Percentiles rank a stretch among this genome's conserved stretches.
These are phyloP conservation scores for Drosophila maculinotata DNA, from an alignment of 2,888 invertebrate species.

Conservation along the genomic window DNA sequence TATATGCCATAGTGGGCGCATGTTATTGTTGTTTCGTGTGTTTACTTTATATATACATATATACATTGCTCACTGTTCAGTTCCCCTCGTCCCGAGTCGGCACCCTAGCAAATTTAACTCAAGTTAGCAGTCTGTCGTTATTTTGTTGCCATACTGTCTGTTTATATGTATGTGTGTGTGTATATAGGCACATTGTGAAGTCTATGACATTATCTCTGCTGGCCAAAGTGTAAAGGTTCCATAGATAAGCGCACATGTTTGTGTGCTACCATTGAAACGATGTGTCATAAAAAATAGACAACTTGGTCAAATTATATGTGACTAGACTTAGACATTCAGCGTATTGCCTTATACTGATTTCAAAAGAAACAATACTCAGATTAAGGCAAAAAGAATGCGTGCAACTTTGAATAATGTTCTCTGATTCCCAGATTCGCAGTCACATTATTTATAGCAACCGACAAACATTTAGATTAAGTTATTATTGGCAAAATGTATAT, in stretches of 20 bases:
- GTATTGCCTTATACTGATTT: constrained; percentile 17
- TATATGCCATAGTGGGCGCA: constrained; percentile 20
- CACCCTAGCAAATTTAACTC: constrained; percentile 46
- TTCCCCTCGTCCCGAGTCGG: constrained; percentile 13
- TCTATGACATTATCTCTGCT: constrained; percentile 37
- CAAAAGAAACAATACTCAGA: neutral
- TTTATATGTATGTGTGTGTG: neutral
- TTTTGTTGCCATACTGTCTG: constrained; percentile 53
- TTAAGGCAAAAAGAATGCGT: neutral
- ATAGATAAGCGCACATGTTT: constrained; percentile 39
- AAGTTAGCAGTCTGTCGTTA: constrained; percentile 71
- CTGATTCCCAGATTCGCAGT: too few relatives aligned
- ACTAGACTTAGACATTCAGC: neutral
- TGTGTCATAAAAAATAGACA: constrained; percentile 39
- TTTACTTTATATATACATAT: constrained; percentile 52
- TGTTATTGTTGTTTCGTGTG: constrained; percentile 36
- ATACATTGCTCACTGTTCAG: constrained; percentile 30
- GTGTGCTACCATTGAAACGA: constrained; percentile 20
- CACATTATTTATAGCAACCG: too few relatives aligned
- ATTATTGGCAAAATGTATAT: neutral
- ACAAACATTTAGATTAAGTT: too few relatives aligned
- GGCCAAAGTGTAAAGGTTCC: constrained; percentile 12
- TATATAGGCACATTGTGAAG: constrained; percentile 7
- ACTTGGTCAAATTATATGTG: constrained; percentile 27
- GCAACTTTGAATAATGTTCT: neutral